Conservation (phyloP, 2,797 vertebrate genomes). For the Numenius phaeopus region DNA sequence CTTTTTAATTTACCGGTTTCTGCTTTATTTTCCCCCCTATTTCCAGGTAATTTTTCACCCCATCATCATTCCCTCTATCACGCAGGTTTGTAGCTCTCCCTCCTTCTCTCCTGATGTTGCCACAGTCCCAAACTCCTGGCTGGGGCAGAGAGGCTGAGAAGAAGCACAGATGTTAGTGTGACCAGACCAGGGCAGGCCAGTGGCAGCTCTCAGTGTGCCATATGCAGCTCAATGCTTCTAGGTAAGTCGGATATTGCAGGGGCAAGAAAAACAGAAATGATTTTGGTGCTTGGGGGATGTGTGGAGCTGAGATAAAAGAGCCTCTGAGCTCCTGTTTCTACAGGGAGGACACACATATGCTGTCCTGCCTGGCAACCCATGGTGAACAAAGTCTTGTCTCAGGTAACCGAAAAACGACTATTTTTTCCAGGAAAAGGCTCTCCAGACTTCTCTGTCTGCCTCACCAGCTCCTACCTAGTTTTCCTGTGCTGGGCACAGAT, state of each 20-base stretch:
- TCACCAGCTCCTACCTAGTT: background rate
- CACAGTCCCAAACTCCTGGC: background rate
- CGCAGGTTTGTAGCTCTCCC: fast-evolving
- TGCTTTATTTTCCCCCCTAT: background rate
- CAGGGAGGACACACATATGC: background rate
- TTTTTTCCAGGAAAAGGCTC: background rate
- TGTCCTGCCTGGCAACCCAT: background rate
- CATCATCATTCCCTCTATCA: background rate
- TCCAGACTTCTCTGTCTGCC: background rate
- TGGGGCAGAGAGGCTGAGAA: background rate
- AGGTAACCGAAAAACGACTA: background rate
- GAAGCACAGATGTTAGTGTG: background rate
- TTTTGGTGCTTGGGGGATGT: background rate
- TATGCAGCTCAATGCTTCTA: background rate
- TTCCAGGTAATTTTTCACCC: background rate
- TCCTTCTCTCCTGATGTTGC: background rate
- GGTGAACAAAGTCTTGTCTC: background rate
- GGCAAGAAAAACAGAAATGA: background rate
- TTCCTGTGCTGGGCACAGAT: background rate
- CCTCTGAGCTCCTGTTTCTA: background rate
- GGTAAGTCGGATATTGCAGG: background rate
- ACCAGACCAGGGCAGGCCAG: background rate
- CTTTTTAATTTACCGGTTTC: background rate
- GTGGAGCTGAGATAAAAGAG: background rate
- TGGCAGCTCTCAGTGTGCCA: background rate